phyloP scores from a whole-genome alignment of 2,888 invertebrate genomes.

The Alloplasta piceator region DNA sequence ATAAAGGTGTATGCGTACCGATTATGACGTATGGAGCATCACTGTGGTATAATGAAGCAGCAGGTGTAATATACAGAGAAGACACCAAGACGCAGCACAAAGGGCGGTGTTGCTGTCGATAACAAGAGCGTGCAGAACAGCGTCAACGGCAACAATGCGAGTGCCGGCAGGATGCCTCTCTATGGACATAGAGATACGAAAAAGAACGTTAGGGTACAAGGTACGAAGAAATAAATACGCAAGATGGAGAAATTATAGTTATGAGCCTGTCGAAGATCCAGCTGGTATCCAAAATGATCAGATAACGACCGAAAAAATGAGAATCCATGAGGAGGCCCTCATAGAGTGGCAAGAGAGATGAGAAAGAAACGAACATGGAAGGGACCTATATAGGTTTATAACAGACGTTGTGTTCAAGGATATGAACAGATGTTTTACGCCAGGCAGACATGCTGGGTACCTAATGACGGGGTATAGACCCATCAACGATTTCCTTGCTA shows the following conservation, averaged over 20 bases:
- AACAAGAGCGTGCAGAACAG: no score
- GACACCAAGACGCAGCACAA: no score
- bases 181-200: conserved; percentile 21
- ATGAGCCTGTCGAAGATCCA: neutral
- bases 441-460: no score
- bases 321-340: neutral
- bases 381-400: no score
- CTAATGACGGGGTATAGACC: conserved; percentile 1
- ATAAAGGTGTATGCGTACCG: no score
- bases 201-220: neutral
- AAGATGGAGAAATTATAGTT: conserved; percentile 1
- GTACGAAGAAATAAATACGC: neutral
- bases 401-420: neutral
- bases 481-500: neutral
- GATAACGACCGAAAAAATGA: neutral
- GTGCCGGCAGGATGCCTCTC: conserved; percentile 24
- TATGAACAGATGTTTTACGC: neutral
- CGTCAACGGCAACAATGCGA: neutral
- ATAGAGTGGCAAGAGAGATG: no score
- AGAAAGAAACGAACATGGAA: no score
- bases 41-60: no score
- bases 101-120: no score
- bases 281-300: neutral
- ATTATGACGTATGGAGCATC: no score
- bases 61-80: no score